phyloP scores from a whole-genome alignment of 2,888 invertebrate species.

The Tillus elongatus region DNA sequence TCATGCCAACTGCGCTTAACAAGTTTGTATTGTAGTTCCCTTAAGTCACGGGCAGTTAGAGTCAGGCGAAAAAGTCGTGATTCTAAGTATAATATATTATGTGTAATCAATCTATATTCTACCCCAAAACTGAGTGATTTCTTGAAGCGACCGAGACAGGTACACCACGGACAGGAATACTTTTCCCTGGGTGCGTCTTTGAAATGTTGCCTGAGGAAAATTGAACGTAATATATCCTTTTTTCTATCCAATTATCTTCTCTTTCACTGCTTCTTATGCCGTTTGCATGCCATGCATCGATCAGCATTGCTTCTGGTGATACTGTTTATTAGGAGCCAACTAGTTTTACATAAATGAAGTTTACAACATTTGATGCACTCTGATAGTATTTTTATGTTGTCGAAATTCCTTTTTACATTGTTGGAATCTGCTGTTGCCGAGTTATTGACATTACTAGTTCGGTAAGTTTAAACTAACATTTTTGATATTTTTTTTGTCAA shows the following conservation, averaged over 20 bases:
- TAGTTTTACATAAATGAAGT: not conserved
- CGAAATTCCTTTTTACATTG: no score
- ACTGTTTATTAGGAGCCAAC: not conserved
- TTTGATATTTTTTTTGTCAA: no score
- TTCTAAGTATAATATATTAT: slow-evolving; percentile 3
- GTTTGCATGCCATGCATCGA: not conserved
- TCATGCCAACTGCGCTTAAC: slow-evolving; percentile 2
- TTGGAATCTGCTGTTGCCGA: no score
- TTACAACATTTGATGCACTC: no score
- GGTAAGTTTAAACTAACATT: no score
- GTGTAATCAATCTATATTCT: not conserved
- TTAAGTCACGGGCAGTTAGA: slow-evolving; percentile 1
- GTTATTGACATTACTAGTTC: no score
- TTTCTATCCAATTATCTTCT: not conserved
- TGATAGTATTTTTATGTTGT: no score
- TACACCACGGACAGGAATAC: slow-evolving; percentile 1
- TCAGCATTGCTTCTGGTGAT: not conserved
- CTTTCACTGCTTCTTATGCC: not conserved
- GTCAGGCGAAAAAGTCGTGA: slow-evolving; percentile 2
- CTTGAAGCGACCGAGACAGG: slow-evolving; percentile 1
- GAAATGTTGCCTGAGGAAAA: slow-evolving; percentile 1
- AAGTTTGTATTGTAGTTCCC: not conserved
- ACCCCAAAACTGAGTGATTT: not conserved
- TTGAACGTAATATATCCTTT: slow-evolving; percentile 1
- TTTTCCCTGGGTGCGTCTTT: slow-evolving; percentile 4